Conservation (phyloP, 1,140 invertebrate genomes). For the Thaumetopoea pityocampa region DNA sequence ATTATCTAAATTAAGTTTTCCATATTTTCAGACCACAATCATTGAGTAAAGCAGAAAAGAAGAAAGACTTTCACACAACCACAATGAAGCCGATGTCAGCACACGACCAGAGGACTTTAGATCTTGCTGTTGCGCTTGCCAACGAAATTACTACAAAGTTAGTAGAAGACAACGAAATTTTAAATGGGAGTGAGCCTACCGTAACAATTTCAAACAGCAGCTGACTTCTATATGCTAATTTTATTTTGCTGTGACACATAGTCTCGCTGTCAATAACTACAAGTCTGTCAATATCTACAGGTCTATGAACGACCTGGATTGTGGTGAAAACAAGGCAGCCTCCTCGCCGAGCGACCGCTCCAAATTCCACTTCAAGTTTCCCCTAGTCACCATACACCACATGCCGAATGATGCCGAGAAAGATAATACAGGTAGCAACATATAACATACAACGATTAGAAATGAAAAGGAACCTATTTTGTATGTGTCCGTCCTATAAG, state of each 20-base stretch:
- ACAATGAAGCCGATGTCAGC: conserved; percentile 95
- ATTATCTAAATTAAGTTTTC: neutral
- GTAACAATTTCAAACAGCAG: too few relatives aligned
- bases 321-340: conserved; percentile 80
- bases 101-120: conserved; percentile 94
- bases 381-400: conserved; percentile 46
- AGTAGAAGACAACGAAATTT: too few relatives aligned
- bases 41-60: conserved; percentile 79
- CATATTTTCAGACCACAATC: conserved; percentile 40
- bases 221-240: too few relatives aligned
- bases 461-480: too few relatives aligned
- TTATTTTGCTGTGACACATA: too few relatives aligned
- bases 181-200: too few relatives aligned
- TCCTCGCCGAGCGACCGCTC: conserved; percentile 86
- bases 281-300: conserved; percentile 47
- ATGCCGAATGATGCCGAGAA: conserved; percentile 21
- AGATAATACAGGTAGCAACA: conserved; percentile 28
- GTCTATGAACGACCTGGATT: conserved; percentile 91
- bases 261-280: too few relatives aligned
- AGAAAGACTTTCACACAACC: conserved; percentile 77
- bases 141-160: conserved; percentile 91
- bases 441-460: neutral
- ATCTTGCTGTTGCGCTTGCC: conserved; percentile 94
- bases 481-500: too few relatives aligned
- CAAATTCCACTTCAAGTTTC: conserved; percentile 94